phyloP scores from a whole-genome alignment of 2,888 invertebrate genomes.

The Podabrus alpinus region DNA sequence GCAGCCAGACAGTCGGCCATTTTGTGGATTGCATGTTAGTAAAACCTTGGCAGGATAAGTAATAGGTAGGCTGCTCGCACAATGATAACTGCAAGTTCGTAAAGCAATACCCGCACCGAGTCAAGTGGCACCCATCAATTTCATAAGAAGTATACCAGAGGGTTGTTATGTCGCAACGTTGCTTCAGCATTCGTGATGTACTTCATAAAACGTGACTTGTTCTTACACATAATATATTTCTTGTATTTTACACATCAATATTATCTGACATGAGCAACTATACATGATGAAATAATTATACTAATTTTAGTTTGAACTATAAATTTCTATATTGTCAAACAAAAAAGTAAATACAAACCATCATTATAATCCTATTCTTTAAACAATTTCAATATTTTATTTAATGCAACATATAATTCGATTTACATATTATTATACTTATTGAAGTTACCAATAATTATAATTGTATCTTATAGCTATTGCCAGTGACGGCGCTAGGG shows the following conservation, averaged over 20 bases:
- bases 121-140: conserved; percentile 28
- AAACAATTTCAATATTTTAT: background rate
- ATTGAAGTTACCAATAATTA: too few species aligned
- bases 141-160: conserved; percentile 6
- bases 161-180: background rate
- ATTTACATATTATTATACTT: background rate
- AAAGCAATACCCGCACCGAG: conserved; percentile 30
- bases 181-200: conserved; percentile 6
- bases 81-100: conserved; percentile 40
- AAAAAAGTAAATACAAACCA: background rate
- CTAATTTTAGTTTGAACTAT: conserved; percentile 9
- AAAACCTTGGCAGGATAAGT: conserved; percentile 42
- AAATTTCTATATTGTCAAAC: background rate
- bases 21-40: conserved; percentile 39
- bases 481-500: too few species aligned
- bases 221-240: background rate
- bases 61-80: conserved; percentile 42
- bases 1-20: conserved; percentile 40
- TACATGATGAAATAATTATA: conserved; percentile 17
- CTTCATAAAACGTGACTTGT: conserved; percentile 24
- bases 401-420: background rate
- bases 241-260: conserved; percentile 21
- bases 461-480: too few species aligned
- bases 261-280: conserved; percentile 19
- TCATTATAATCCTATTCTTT: background rate